These are phyloP conservation scores for Pomatorhinus ruficollis DNA, from an alignment of 2,113 vertebrate genomes.

Conservation along the genomic window DNA sequence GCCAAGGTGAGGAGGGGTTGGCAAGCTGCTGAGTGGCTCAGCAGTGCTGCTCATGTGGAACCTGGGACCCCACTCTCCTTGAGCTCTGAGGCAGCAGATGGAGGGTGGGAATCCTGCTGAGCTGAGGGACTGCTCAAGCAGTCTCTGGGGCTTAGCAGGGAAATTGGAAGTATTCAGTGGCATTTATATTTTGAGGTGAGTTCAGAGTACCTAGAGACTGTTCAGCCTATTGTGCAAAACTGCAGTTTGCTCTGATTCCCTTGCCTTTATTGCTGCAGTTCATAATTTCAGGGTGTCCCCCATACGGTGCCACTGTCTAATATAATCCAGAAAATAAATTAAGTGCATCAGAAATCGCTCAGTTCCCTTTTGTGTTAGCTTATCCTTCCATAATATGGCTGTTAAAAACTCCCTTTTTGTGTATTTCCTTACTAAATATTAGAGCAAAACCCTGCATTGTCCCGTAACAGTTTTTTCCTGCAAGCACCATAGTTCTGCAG, in stretches of 20 bases:
- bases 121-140: accelerated
- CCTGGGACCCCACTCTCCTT: accelerated
- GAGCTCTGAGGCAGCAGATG: accelerated
- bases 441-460: neutral
- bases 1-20: neutral
- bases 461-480: neutral
- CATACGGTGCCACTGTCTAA: neutral
- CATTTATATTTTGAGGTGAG: neutral
- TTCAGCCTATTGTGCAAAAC: neutral
- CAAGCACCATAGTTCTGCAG: neutral
- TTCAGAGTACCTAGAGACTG: neutral
- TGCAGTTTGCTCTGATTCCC: neutral
- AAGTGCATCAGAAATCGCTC: neutral
- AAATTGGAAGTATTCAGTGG: neutral
- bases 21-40: neutral
- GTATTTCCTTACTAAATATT: neutral
- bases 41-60: neutral
- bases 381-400: neutral
- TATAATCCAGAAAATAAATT: neutral
- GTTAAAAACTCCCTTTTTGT: neutral
- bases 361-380: neutral
- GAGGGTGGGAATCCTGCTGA: neutral
- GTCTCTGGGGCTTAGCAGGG: neutral
- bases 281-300: neutral
- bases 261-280: neutral